These are phyloP conservation scores for Blomia tropicalis DNA, from an alignment of 2,888 invertebrate species.

Conservation along the genomic window DNA sequence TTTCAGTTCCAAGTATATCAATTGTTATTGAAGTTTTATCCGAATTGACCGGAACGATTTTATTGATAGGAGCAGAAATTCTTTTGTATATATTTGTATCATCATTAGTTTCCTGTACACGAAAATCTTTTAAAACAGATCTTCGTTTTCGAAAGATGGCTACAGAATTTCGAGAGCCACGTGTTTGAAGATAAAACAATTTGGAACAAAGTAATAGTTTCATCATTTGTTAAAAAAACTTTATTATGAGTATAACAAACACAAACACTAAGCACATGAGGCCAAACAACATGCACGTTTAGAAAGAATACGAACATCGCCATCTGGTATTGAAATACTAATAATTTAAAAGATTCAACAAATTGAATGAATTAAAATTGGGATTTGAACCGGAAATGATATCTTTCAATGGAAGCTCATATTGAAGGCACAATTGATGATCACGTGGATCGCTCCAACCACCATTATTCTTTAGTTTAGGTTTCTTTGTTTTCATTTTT, in stretches of 20 bases:
- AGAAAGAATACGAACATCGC: no score
- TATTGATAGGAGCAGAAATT: neutral
- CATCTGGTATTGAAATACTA: no score
- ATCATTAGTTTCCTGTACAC: neutral
- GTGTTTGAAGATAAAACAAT: constrained; percentile 3
- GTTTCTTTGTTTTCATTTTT: neutral
- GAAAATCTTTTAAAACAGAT: constrained; percentile 8
- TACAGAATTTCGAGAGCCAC: constrained; percentile 17
- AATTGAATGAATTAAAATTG: neutral
- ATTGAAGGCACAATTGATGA: constrained; percentile 54
- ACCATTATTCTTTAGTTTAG: constrained; percentile 57
- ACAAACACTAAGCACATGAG: no score
- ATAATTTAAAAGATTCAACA: no score
- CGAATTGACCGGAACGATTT: neutral
- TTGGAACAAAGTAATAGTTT: neutral
- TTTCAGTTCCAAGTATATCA: constrained; percentile 19
- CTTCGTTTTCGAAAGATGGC: neutral
- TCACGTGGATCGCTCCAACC: constrained; percentile 93
- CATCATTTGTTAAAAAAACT: neutral
- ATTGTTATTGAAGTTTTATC: constrained; percentile 19
- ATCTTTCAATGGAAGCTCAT: neutral
- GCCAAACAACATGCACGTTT: no score
- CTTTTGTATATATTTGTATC: neutral
- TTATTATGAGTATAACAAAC: no score
- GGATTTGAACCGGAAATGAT: neutral